Conservation (phyloP, 2,113 vertebrate genomes). For the Oncorhynchus clarkii region DNA sequence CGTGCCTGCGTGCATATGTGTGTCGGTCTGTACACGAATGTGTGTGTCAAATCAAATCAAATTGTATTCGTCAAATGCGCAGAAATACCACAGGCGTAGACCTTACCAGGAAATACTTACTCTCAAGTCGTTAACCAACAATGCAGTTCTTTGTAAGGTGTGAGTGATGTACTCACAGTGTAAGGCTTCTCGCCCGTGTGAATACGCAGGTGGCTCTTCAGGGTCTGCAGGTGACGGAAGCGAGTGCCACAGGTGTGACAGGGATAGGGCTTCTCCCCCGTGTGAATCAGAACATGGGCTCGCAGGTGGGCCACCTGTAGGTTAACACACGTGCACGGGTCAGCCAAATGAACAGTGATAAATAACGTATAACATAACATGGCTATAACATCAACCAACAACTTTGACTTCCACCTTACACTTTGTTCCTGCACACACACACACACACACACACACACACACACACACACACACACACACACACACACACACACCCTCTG, state of each 20-base stretch:
- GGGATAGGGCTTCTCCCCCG: conserved; percentile 89
- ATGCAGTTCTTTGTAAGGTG: background rate
- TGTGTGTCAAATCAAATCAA: conserved; percentile 59
- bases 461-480: too few species aligned
- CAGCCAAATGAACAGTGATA: background rate
- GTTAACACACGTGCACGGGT: conserved; percentile 13
- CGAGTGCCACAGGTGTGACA: conserved; percentile 88
- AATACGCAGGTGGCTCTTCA: conserved; percentile 90
- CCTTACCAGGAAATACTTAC: too few species aligned
- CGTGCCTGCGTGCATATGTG: conserved; percentile 46
- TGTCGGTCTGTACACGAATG: background rate
- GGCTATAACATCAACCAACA: background rate
- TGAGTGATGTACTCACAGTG: conserved; percentile 72
- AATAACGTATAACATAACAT: background rate
- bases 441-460: too few species aligned
- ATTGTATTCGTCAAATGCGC: too few species aligned
- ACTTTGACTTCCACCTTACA: background rate
- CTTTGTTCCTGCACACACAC: too few species aligned
- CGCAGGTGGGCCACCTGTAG: conserved; percentile 86
- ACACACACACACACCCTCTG: background rate
- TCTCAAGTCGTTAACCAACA: too few species aligned
- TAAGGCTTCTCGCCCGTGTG: conserved; percentile 91
- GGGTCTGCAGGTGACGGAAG: conserved; percentile 89
- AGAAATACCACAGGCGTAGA: too few species aligned
- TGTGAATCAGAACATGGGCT: conserved; percentile 88